A percentile compares a stretch with the other conserved stretches of the same genome.
These are phyloP conservation scores for Nomada flava DNA, from an alignment of 2,888 invertebrate genomes.

Conservation along the genomic window DNA sequence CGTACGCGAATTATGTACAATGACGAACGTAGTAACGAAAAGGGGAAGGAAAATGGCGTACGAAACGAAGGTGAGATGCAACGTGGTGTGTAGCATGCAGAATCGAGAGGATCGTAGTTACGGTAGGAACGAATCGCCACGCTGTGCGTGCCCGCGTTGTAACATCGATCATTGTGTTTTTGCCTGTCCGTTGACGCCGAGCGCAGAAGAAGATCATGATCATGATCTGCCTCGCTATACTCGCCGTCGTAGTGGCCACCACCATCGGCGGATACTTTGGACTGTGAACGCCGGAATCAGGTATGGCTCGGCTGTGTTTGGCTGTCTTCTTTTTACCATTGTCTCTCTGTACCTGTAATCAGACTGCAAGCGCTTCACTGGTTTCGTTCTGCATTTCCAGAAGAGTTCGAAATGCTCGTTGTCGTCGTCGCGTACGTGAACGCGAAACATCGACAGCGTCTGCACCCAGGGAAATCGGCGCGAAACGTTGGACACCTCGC, in stretches of 20 bases:
- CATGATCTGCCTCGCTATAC: slow-evolving; percentile 93
- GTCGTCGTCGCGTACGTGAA: slow-evolving; percentile 66
- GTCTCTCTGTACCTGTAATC: background rate
- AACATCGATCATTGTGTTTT: slow-evolving; percentile 59
- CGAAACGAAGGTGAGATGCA: background rate
- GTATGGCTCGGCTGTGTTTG: slow-evolving; percentile 62
- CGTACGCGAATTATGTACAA: background rate
- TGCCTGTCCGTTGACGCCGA: slow-evolving; percentile 74
- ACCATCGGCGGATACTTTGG: slow-evolving; percentile 89
- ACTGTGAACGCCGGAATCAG: slow-evolving; percentile 83
- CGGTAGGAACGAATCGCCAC: slow-evolving; percentile 18
- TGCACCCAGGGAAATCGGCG: slow-evolving; percentile 67
- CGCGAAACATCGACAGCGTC: slow-evolving; percentile 67
- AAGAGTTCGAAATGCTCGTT: slow-evolving; percentile 72
- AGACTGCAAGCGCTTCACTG: background rate
- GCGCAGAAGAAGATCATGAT: slow-evolving; percentile 98
- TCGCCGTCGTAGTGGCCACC: slow-evolving; percentile 89
- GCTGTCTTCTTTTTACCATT: background rate
- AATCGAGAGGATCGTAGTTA: slow-evolving; percentile 5
- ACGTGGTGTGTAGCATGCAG: background rate
- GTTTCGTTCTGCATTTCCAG: slow-evolving; percentile 58
- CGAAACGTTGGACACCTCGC: slow-evolving; percentile 54
- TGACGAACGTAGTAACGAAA: background rate
- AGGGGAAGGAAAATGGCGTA: background rate
- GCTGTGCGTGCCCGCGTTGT: slow-evolving; percentile 34